phyloP scores from a whole-genome alignment of 2,113 vertebrate species.

The Morone saxatilis region DNA sequence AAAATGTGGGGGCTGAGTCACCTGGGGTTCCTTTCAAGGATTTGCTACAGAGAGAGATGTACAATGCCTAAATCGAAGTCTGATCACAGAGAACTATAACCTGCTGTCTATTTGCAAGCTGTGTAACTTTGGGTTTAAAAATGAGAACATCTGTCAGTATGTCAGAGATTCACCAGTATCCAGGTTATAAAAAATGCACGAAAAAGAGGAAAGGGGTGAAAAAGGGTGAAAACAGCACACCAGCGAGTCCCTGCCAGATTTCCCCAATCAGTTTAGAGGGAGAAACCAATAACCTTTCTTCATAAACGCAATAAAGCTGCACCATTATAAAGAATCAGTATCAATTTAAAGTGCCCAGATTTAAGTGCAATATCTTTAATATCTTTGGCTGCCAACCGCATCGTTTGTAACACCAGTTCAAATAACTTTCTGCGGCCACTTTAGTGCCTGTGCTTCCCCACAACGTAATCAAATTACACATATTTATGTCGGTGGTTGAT shows the following conservation, averaged over 20 bases:
- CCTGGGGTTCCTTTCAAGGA: slow-evolving; percentile 39
- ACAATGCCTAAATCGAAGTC: slow-evolving; percentile 4
- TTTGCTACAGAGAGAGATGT: slow-evolving; percentile 14
- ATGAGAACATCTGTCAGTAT: background rate
- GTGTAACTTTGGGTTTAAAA: background rate
- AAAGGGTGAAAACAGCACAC: background rate
- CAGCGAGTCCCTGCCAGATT: background rate
- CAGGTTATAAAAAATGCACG: too few species aligned
- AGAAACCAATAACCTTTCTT: background rate
- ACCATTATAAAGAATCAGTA: background rate
- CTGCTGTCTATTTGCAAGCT: background rate
- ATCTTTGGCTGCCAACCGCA: background rate
- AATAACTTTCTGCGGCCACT: too few species aligned
- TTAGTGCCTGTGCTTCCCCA: background rate
- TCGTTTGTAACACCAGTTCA: background rate
- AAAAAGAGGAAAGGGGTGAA: background rate
- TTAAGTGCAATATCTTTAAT: background rate
- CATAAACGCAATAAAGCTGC: background rate
- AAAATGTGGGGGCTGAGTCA: slow-evolving; percentile 63
- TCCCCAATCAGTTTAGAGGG: background rate
- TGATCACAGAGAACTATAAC: slow-evolving; percentile 1
- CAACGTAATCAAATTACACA: background rate
- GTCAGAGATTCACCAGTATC: background rate
- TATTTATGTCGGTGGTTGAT: background rate
- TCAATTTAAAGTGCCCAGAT: background rate